phyloP scores from a whole-genome alignment of 2,797 vertebrate species.

The Alcedo atthis region DNA sequence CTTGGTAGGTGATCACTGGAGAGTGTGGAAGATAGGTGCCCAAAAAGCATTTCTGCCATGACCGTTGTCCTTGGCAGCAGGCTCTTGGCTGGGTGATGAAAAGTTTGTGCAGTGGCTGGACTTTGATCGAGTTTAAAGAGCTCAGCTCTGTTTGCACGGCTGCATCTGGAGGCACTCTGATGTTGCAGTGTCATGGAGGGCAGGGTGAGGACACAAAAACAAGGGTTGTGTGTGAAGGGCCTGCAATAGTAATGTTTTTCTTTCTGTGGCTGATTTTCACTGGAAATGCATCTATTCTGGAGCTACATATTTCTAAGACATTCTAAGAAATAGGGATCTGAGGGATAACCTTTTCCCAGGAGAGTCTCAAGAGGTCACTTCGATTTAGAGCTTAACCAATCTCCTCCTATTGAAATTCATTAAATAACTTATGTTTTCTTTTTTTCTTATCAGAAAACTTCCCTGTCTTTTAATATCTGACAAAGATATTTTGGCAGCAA shows the following conservation, averaged over 20 bases:
- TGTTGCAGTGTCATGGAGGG: fast-evolving
- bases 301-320: background rate
- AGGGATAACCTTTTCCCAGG: constrained; percentile 10
- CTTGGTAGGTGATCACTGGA: fast-evolving
- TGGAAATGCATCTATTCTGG: background rate
- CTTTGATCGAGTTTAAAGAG: background rate
- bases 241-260: background rate
- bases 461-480: background rate
- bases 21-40: background rate
- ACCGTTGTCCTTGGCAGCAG: background rate
- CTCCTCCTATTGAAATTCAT: background rate
- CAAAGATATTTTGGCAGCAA: background rate
- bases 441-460: background rate
- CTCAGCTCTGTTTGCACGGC: background rate
- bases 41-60: fast-evolving
- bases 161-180: fast-evolving
- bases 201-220: background rate
- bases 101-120: background rate
- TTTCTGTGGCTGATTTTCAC: background rate
- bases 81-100: background rate
- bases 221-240: background rate
- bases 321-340: background rate
- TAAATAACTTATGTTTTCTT: background rate
- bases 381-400: constrained; percentile 30
- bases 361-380: background rate